Percentiles rank a stretch among this genome's conserved stretches.
phyloP scores from a whole-genome alignment of 2,888 invertebrate genomes.

The Dasypogon diadema region DNA sequence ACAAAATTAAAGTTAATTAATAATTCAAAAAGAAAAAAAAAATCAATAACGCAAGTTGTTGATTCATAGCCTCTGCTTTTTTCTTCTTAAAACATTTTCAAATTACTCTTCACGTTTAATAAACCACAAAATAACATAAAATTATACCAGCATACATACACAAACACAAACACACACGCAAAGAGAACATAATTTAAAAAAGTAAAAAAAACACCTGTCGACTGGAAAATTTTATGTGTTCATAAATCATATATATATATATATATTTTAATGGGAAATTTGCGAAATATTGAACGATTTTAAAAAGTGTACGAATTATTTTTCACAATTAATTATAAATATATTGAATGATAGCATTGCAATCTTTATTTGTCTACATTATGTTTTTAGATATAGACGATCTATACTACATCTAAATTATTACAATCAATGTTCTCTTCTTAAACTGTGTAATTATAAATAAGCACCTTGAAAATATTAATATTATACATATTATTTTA shows the following conservation, averaged over 20 bases:
- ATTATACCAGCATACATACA: constrained; percentile 14
- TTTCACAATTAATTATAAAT: too few species aligned
- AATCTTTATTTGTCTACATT: too few species aligned
- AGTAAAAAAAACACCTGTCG: constrained; percentile 8
- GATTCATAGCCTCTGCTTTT: constrained; percentile 43
- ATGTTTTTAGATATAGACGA: too few species aligned
- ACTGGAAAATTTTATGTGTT: constrained; percentile 44
- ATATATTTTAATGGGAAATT: background rate
- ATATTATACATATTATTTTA: too few species aligned
- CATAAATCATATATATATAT: constrained; percentile 2
- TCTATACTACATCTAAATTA: too few species aligned
- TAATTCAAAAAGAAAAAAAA: constrained; percentile 21
- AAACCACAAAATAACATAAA: background rate
- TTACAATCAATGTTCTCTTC: too few species aligned
- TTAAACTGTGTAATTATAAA: too few species aligned
- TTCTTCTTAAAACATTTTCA: constrained; percentile 38
- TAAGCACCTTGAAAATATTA: too few species aligned
- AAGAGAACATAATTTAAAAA: background rate
- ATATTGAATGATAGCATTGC: too few species aligned
- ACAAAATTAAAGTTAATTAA: constrained; percentile 11
- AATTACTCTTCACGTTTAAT: constrained; percentile 26
- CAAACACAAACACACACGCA: constrained; percentile 27
- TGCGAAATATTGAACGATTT: background rate
- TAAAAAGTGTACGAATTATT: too few species aligned
- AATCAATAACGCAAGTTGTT: constrained; percentile 24